Percentiles rank a stretch among this genome's conserved stretches.
Conservation (phyloP, 2,113 vertebrate genomes). For the Raja brachyura region DNA sequence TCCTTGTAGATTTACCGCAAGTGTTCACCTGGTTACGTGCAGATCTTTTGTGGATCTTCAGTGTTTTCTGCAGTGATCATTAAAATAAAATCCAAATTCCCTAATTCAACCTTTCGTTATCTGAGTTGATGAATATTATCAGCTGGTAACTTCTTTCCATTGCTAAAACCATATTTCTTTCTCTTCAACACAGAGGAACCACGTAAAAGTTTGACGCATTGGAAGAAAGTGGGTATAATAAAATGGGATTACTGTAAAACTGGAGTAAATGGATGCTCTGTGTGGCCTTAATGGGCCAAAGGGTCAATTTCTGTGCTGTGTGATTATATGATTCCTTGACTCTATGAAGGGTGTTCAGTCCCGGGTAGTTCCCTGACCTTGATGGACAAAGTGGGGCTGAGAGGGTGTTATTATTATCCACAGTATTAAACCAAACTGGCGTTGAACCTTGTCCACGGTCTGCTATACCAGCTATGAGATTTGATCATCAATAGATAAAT, state of each 20-base stretch:
- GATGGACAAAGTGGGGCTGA: constrained; percentile 41
- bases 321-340: no score
- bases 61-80: not conserved
- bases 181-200: not conserved
- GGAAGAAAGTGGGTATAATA: no score
- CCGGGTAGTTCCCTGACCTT: constrained; percentile 53
- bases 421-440: constrained; percentile 60
- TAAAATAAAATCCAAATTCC: not conserved
- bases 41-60: not conserved
- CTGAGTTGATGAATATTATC: not conserved
- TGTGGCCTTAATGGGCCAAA: no score
- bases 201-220: not conserved
- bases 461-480: constrained; percentile 56
- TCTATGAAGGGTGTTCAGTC: not conserved
- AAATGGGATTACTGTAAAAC: no score
- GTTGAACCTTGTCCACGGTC: constrained; percentile 51
- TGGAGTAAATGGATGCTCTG: no score
- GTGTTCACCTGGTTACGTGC: not conserved
- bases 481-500: constrained; percentile 57
- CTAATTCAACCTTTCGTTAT: not conserved
- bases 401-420: constrained; percentile 57
- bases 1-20: no score
- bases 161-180: not conserved
- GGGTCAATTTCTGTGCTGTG: no score
- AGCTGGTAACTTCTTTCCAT: not conserved